Base-by-base conservation (phyloP, 1,140 invertebrate species). In the Tribolium castaneum region DNA sequence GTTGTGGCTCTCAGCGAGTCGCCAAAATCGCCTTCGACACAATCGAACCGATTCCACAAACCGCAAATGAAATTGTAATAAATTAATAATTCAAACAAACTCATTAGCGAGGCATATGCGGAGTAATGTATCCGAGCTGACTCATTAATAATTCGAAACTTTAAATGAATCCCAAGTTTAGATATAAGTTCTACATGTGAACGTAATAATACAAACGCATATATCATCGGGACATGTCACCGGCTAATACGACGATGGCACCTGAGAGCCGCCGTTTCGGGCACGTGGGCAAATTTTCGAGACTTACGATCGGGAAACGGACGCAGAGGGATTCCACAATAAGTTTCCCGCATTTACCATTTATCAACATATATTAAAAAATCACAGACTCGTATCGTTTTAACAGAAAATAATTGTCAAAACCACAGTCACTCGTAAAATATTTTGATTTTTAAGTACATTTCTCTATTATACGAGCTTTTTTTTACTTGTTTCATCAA, bases 81-180 rank as follows among this genome's bases (percentile, higher is more conserved):
- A 84, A 84, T 84, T 84, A 84, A 83, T 83, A 83, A 83, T 82
- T 83, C 82, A 83, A 81, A 82, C 81, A 83, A 82, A 84, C 78
- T 84, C 83, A 83, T 84, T 83, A 83, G 82, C 73, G 77, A 81
- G 80, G 78, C 83, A 84, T 83, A 83, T 82, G 81, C 81, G 78
- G 78, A 77, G 76, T 80, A 82, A 84, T 81, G 82, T 84, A 84
- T 83, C 81, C 82, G 80, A 81, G 79, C 82, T 83, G 81, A 79
- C 84, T 85, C 84, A 84, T 84, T 85, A 85, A 85, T 84, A 84
- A 85, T 84, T 84, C 83, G 72, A 81, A 85, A 84, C 82, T 85
- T 84, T 84, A 83, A 85, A 85, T 83, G 84, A 84, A 84, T 84
- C 80, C 82, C 76, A 84, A 84, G 78, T 84, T 72, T 83, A 79